Conservation (phyloP, 2,113 vertebrate genomes). For the Ailuropoda melanoleuca region DNA sequence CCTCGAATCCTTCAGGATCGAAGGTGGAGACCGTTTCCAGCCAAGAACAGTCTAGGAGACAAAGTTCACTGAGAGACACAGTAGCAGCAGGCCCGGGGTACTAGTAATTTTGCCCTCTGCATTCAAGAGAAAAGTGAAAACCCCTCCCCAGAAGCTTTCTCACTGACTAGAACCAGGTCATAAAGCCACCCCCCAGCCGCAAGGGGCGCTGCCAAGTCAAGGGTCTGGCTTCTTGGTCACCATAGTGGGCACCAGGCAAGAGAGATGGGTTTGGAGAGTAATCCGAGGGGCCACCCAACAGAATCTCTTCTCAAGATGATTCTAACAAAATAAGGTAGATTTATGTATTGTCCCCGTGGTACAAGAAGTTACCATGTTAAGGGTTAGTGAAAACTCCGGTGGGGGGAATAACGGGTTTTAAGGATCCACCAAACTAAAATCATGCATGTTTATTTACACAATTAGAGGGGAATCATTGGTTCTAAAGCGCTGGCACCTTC, state of each 20-base stretch:
- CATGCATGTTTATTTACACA: neutral
- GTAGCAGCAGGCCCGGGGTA: neutral
- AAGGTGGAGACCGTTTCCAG: neutral
- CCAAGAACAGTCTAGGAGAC: neutral
- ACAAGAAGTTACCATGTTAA: neutral
- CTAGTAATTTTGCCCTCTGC: neutral
- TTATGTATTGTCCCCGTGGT: neutral
- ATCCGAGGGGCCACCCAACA: neutral
- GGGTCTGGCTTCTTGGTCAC: neutral
- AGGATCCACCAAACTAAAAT: neutral
- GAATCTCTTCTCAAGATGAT: constrained; percentile 2
- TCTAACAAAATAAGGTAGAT: neutral
- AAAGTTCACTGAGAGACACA: neutral
- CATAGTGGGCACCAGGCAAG: neutral
- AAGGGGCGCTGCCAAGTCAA: neutral
- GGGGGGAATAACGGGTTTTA: neutral
- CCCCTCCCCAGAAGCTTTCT: neutral
- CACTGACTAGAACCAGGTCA: neutral
- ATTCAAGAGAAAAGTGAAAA: neutral
- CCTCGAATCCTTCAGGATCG: neutral
- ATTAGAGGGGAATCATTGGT: neutral
- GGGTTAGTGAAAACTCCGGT: neutral
- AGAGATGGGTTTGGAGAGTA: neutral
- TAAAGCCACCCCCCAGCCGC: neutral
- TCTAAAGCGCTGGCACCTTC: neutral